Percentiles rank a stretch among this genome's conserved stretches.
Conservation (phyloP, 2,888 invertebrate species). For the Luffia ferchaultella region DNA sequence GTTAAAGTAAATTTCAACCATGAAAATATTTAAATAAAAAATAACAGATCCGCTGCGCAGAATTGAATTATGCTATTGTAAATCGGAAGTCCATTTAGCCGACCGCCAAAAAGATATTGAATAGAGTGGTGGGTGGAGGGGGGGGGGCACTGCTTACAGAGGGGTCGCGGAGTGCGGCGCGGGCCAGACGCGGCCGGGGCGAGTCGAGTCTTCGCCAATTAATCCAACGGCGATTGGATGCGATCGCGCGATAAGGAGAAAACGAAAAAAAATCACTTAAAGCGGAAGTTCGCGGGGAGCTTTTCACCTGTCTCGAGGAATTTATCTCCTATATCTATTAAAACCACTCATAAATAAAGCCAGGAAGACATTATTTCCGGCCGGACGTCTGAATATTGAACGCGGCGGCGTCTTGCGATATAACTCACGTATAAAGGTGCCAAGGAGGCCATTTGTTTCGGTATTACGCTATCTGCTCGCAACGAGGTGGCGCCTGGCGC, state of each 20-base stretch:
- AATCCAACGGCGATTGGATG: conserved; percentile 30
- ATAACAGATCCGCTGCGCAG: no score
- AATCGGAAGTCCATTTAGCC: conserved; percentile 4
- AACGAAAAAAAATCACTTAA: conserved; percentile 28
- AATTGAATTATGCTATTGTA: conserved; percentile 10
- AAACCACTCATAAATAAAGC: conserved; percentile 21
- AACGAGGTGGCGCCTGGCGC: conserved; percentile 23
- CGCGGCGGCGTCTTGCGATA: not conserved
- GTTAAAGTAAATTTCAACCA: no score
- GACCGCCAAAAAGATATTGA: conserved; percentile 6
- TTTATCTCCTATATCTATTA: no score
- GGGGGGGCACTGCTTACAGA: conserved; percentile 22
- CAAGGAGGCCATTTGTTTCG: conserved; percentile 52
- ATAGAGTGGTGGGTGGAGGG: conserved; percentile 8
- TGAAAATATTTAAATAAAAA: no score
- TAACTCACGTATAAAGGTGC: conserved; percentile 43
- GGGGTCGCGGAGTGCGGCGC: no score
- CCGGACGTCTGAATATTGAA: conserved; percentile 2
- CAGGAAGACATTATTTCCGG: not conserved
- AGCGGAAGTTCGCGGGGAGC: conserved; percentile 22
- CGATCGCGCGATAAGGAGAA: conserved; percentile 25
- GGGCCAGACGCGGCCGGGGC: no score
- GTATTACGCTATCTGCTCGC: conserved; percentile 49
- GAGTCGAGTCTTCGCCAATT: conserved; percentile 36
- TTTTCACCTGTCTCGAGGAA: conserved; percentile 22